Evolutionary conservation across 35 echinoderm and acorn worm genomes (phyloP).

Genomic region (Strongylocentrotus purpuratus): DNA sequence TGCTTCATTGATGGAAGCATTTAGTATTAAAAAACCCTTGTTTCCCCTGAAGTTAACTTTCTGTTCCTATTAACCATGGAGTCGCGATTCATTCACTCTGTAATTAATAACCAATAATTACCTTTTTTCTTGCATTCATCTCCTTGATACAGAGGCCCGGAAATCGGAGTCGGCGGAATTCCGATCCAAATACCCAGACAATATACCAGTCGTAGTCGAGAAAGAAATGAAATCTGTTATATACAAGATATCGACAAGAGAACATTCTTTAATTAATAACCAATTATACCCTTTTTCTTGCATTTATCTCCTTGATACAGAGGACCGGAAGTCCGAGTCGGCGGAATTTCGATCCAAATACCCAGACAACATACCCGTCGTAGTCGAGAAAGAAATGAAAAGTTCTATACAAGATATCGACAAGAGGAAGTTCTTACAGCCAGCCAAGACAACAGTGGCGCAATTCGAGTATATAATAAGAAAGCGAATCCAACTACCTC

Average conservation of each 20-base stretch:
- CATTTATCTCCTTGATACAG: neutral
- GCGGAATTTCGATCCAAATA: slow-evolving; percentile 37
- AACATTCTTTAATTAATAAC: too few species aligned
- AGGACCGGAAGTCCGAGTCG: neutral
- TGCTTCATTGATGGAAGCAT: too few species aligned
- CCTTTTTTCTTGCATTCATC: too few species aligned
- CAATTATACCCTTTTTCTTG: too few species aligned
- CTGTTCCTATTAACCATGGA: too few species aligned
- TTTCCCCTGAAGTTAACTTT: too few species aligned
- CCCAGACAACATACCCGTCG: slow-evolving; percentile 39
- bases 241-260: slow-evolving; percentile 62
- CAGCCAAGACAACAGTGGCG: slow-evolving; percentile 46
- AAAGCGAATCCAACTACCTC: slow-evolving; percentile 41
- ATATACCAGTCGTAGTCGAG: slow-evolving; percentile 46
- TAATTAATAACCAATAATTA: too few species aligned
- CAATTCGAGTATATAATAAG: slow-evolving; percentile 66
- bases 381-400: slow-evolving; percentile 51
- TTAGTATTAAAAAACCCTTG: too few species aligned
- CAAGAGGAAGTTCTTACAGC: slow-evolving; percentile 56
- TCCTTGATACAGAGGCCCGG: neutral
- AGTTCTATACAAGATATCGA: slow-evolving; percentile 51
- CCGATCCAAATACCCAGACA: slow-evolving; percentile 49
- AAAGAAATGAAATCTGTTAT: slow-evolving; percentile 8
- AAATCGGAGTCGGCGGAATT: slow-evolving; percentile 18
- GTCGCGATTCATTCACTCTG: too few species aligned